Percentiles rank a stretch among this genome's conserved stretches.
phyloP scores from a whole-genome alignment of 2,888 invertebrate genomes.

The Cheilosia vulpina region DNA sequence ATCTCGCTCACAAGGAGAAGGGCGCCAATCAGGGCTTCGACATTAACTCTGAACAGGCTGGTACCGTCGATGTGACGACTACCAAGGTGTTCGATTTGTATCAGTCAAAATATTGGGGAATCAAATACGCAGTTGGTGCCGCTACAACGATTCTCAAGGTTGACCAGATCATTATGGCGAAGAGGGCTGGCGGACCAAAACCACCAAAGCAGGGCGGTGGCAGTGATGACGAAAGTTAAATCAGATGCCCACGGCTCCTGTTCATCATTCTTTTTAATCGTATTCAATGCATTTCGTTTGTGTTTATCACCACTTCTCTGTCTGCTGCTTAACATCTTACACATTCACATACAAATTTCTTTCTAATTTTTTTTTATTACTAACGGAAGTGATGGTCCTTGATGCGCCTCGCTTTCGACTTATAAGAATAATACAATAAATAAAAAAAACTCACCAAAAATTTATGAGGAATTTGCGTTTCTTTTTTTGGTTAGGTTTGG shows the following conservation, averaged over 20 bases:
- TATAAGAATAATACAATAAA: slow-evolving; percentile 42
- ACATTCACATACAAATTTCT: slow-evolving; percentile 52
- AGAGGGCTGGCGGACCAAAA: slow-evolving; percentile 97
- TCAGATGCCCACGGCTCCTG: not conserved
- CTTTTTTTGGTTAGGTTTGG: not conserved
- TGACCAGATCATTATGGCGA: slow-evolving; percentile 99
- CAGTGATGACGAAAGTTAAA: slow-evolving; percentile 90
- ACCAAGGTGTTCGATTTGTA: slow-evolving; percentile 93
- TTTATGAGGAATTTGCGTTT: not conserved
- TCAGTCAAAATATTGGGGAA: slow-evolving; percentile 94
- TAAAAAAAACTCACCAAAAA: slow-evolving; percentile 28
- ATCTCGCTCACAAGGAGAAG: slow-evolving; percentile 95
- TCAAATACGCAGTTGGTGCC: slow-evolving; percentile 97
- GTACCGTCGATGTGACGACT: slow-evolving; percentile 90
- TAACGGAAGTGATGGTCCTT: slow-evolving; percentile 7
- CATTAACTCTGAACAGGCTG: slow-evolving; percentile 90
- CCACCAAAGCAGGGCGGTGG: slow-evolving; percentile 87
- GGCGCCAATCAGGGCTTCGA: slow-evolving; percentile 93
- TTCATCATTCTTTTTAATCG: slow-evolving; percentile 32
- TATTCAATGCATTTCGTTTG: slow-evolving; percentile 60
- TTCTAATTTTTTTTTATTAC: slow-evolving; percentile 48
- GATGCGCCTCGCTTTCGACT: slow-evolving; percentile 7
- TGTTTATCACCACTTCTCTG: slow-evolving; percentile 30
- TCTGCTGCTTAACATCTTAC: slow-evolving; percentile 41
- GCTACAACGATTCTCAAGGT: slow-evolving; percentile 96